Evolutionary conservation across 2,888 invertebrate genomes (phyloP), one percentile per base, ranked within the genome.

Genomic region (Brenthis hecate): DNA sequence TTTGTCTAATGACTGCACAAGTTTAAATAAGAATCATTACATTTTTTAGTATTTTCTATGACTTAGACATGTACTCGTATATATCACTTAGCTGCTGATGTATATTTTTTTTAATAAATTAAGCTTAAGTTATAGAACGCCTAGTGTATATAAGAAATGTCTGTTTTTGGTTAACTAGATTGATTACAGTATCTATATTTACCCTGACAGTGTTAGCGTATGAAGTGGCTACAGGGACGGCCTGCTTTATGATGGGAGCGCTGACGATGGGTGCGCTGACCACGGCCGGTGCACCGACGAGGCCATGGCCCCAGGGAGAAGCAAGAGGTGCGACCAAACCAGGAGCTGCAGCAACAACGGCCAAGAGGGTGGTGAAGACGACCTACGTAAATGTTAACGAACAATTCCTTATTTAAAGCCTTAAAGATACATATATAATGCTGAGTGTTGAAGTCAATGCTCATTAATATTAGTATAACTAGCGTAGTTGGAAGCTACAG

Each of bases 201-300:
- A 95, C 94, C 87, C 94, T 94, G 88, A 94, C 94, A 74, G 94
- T 93, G 89, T 94, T 95, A 77, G 95, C 94, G 83, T 95, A 95
- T 74, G 94, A 95, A 75, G 94, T 94, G 74, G 95, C 95, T 32
- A 94, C 92, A 55, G 95, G 94, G 2, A 94, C 86, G 50, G 92
- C 93, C 67, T 92, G 82, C 76, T 93, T 91, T 57, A 93, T 92
- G 43, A 93, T 88, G 23, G 88, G 87, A 66, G 91, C 88, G 75
- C 90, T 87, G 70, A 88, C 81, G 36, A 87, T 77, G 63, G 84
- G 81, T 56, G 84, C 84, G 55, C 82, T 88, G n/a, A 92, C 81
- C 68, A 91, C 88, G 8, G 66, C 73, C 0, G 70, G 73, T 5
- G 71, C 74, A 6, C 68, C 65, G 16, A 68, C 72, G 72, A 92